Evolutionary conservation across 1,140 invertebrate species (phyloP).

Genomic region (Sycophila sp.): DNA sequence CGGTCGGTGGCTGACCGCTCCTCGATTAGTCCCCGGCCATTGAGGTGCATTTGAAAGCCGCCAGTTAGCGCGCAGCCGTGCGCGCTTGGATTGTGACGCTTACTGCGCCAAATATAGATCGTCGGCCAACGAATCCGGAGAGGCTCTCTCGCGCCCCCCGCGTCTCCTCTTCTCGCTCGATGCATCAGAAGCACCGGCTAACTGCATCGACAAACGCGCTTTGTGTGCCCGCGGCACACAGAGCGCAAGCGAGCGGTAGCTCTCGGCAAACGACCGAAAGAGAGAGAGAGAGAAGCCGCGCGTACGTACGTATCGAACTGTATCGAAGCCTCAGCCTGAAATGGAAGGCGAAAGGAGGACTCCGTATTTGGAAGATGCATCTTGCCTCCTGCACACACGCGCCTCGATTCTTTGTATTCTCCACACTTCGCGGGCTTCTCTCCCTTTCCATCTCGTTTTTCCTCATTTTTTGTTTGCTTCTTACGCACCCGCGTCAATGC

Average conservation of each 20-base stretch:
- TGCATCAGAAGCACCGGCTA: conserved; percentile 31
- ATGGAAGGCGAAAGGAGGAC: conserved; percentile 43
- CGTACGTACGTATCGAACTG: background rate
- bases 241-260: conserved; percentile 2
- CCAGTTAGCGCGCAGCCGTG: conserved; percentile 16
- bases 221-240: conserved; percentile 20
- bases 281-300: background rate
- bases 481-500: background rate
- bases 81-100: conserved; percentile 44
- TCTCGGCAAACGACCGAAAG: background rate
- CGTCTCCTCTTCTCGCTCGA: conserved; percentile 13
- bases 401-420: background rate
- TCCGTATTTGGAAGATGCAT: conserved; percentile 38
- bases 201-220: conserved; percentile 33
- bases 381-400: too few relatives aligned
- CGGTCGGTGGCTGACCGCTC: too few relatives aligned
- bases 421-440: background rate
- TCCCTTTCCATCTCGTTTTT: background rate
- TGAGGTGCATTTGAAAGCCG: conserved; percentile 17
- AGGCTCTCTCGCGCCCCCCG: background rate
- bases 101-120: conserved; percentile 49
- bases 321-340: conserved; percentile 32
- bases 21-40: background rate
- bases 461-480: background rate
- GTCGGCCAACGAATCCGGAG: conserved; percentile 43